Evolutionary conservation across 2,113 vertebrate species (phyloP).

Genomic region (Clarias gariepinus): DNA sequence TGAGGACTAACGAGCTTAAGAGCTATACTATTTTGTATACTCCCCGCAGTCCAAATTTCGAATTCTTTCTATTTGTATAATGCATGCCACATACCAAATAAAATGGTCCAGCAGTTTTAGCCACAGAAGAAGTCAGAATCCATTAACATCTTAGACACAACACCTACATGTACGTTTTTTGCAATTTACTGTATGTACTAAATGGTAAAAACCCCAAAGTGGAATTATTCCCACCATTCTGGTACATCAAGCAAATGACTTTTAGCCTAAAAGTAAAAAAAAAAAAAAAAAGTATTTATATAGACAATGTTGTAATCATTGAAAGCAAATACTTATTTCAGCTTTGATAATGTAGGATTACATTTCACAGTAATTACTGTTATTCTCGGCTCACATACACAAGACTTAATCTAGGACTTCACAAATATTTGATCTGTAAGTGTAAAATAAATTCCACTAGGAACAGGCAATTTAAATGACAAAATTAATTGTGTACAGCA

Average conservation of each 20-base stretch:
- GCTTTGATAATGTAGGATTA: neutral
- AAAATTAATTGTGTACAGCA: neutral
- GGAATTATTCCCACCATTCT: neutral
- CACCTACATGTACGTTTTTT: neutral
- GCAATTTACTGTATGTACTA: too few species aligned
- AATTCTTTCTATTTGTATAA: neutral
- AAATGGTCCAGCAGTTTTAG: neutral
- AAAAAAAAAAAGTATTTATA: neutral
- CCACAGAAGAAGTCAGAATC: neutral
- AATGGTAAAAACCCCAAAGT: neutral
- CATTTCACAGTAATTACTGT: neutral
- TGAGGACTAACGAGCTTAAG: too few species aligned
- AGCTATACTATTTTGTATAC: neutral
- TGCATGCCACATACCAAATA: neutral
- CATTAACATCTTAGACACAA: neutral
- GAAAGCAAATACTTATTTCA: neutral
- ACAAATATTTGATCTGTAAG: neutral
- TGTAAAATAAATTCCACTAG: neutral
- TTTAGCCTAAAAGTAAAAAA: neutral
- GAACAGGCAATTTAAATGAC: neutral
- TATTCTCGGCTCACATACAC: neutral
- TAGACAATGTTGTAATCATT: neutral
- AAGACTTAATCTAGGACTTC: neutral
- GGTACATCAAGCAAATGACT: neutral
- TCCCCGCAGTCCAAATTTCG: neutral